A percentile compares a stretch with the other conserved stretches of the same genome.
Conservation (phyloP, 2,113 vertebrate species). For the Pterocles burchelli region DNA sequence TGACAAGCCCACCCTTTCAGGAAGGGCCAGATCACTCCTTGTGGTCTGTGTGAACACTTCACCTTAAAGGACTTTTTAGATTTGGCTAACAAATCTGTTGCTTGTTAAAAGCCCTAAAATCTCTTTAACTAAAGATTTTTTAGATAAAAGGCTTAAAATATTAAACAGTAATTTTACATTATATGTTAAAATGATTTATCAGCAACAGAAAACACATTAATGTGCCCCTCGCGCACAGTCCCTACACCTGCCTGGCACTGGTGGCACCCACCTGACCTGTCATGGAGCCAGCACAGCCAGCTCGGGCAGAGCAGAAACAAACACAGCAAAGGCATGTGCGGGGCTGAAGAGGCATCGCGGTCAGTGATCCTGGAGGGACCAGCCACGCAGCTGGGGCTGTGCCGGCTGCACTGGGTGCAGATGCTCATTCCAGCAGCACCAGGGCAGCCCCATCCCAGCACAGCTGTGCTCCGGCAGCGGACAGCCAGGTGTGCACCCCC, state of each 20-base stretch:
- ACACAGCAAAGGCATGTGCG: rapidly evolving
- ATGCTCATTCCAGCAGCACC: neutral
- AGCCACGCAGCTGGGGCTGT: rapidly evolving
- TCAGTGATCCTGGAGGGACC: rapidly evolving
- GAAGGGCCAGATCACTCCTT: neutral
- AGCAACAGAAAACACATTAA: neutral
- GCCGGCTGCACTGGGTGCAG: neutral
- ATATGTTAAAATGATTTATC: neutral
- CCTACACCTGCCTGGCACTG: neutral
- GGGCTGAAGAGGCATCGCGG: neutral
- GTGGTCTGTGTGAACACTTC: neutral
- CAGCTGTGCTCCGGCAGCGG: rapidly evolving
- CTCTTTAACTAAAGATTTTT: neutral
- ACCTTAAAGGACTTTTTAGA: neutral
- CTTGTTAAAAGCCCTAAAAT: neutral
- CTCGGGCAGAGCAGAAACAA: neutral
- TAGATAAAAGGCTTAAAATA: neutral
- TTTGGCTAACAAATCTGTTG: neutral
- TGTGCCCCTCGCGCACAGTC: rapidly evolving
- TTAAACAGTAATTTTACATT: neutral
- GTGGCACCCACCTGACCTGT: neutral
- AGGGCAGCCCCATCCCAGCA: neutral
- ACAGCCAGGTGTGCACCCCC: rapidly evolving
- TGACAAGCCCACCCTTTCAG: neutral
- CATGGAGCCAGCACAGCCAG: neutral